phyloP scores from a whole-genome alignment of 2,888 invertebrate genomes.

The Chaetogeoica ovagalla region DNA sequence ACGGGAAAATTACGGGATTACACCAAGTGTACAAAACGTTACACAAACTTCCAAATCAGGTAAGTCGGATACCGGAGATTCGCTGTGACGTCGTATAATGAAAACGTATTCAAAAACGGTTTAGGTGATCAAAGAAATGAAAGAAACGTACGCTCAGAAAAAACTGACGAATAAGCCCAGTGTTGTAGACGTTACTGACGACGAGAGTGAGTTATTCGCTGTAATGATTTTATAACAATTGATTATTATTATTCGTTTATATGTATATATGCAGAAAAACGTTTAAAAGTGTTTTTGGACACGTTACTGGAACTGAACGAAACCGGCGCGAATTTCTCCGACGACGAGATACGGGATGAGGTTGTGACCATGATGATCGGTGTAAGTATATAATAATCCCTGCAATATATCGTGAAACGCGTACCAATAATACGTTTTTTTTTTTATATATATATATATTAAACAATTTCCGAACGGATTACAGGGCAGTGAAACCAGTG shows the following conservation, averaged over 20 bases:
- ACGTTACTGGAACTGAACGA: slow-evolving; percentile 55
- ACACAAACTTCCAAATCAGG: slow-evolving; percentile 55
- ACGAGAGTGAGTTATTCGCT: neutral
- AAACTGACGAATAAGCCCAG: neutral
- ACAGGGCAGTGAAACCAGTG: slow-evolving; percentile 58
- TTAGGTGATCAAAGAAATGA: slow-evolving; percentile 31
- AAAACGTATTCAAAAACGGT: neutral
- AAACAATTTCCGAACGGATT: slow-evolving; percentile 1
- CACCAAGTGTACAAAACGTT: slow-evolving; percentile 54
- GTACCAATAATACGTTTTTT: neutral
- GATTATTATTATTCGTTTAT: neutral
- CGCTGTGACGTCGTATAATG: neutral
- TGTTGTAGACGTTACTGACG: neutral
- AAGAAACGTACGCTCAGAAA: neutral
- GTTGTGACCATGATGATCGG: slow-evolving; percentile 54
- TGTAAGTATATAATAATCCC: slow-evolving; percentile 49
- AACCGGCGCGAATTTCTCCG: slow-evolving; percentile 54
- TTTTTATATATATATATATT: too few species aligned
- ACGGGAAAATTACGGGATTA: slow-evolving; percentile 54
- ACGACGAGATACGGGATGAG: slow-evolving; percentile 54
- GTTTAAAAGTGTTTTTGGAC: slow-evolving; percentile 55
- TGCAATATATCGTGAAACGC: neutral
- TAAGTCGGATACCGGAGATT: slow-evolving; percentile 1
- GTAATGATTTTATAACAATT: neutral
- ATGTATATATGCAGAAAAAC: slow-evolving; percentile 53